phyloP scores from a whole-genome alignment of 2,797 vertebrate genomes.

The Halcyon chelicuti region DNA sequence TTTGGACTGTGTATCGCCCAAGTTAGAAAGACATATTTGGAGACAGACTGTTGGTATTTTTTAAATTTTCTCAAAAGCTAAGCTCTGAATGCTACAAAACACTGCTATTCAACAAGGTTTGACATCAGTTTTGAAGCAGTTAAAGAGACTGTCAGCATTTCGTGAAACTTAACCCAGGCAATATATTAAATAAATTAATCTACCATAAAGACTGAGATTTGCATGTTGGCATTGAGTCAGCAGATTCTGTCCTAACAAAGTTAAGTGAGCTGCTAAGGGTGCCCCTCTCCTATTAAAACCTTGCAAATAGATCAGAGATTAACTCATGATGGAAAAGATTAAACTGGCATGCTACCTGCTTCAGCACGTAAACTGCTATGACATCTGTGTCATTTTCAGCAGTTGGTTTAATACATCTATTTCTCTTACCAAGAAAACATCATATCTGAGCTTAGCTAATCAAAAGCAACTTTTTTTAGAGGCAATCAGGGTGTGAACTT shows the following conservation, averaged over 20 bases:
- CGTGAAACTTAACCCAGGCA: conserved; percentile 8
- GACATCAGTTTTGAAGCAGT: conserved; percentile 32
- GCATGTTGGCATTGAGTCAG: conserved; percentile 3
- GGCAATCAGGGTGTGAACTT: neutral
- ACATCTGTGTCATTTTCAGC: neutral
- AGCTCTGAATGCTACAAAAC: conserved; percentile 5
- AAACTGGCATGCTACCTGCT: neutral
- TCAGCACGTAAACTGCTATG: neutral
- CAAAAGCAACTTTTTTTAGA: neutral
- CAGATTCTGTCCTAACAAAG: neutral
- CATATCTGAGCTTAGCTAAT: neutral
- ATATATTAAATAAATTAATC: conserved; percentile 47
- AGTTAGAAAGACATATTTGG: conserved; percentile 45
- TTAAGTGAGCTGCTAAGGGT: neutral
- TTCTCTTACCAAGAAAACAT: neutral
- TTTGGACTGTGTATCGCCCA: neutral
- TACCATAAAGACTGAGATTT: conserved; percentile 50
- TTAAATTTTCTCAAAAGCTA: conserved; percentile 25
- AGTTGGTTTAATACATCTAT: neutral
- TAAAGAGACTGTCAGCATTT: conserved; percentile 27
- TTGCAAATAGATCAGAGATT: neutral
- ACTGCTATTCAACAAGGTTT: neutral
- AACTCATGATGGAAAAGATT: neutral
- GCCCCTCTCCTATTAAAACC: neutral
- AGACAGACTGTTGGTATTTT: conserved; percentile 26